A percentile compares a stretch with the other conserved stretches of the same genome.
Conservation (phyloP, 2,888 invertebrate species). For the Chrysolina oricalcia region DNA sequence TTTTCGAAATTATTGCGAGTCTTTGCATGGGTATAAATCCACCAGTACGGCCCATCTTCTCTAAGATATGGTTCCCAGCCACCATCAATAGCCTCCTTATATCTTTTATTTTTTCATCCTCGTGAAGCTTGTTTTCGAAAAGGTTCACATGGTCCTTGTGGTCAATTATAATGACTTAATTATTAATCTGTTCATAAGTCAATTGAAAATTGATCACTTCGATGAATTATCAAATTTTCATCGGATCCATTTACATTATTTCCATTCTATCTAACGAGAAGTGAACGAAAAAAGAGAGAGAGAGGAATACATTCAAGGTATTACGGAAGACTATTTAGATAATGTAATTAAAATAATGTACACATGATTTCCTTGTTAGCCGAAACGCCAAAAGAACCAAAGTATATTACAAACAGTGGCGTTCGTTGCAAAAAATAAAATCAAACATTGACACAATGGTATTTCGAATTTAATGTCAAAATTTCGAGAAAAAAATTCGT, state of each 20-base stretch:
- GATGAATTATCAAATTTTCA: slow-evolving; percentile 18
- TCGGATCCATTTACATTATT: slow-evolving; percentile 9
- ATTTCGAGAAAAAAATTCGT: no score
- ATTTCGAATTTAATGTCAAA: no score
- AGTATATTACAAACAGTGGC: background rate
- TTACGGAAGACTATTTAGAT: background rate
- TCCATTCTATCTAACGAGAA: background rate
- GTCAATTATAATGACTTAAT: slow-evolving; percentile 36
- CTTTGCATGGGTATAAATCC: background rate
- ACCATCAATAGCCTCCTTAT: slow-evolving; percentile 11
- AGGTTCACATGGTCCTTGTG: slow-evolving; percentile 32
- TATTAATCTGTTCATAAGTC: slow-evolving; percentile 22
- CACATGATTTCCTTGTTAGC: background rate
- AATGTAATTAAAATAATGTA: background rate
- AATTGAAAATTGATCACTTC: slow-evolving; percentile 30
- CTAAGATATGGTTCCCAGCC: slow-evolving; percentile 20
- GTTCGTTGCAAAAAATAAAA: background rate
- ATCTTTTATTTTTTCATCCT: slow-evolving; percentile 16
- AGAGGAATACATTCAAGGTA: background rate
- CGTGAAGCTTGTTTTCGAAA: slow-evolving; percentile 28
- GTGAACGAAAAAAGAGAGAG: background rate
- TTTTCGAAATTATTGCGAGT: no score
- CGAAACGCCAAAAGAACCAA: background rate
- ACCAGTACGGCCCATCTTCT: slow-evolving; percentile 22
- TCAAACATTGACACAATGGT: no score